These are phyloP conservation scores for Trachelus stipa DNA, from an alignment of 2,888 invertebrate species.

Conservation along the genomic window DNA sequence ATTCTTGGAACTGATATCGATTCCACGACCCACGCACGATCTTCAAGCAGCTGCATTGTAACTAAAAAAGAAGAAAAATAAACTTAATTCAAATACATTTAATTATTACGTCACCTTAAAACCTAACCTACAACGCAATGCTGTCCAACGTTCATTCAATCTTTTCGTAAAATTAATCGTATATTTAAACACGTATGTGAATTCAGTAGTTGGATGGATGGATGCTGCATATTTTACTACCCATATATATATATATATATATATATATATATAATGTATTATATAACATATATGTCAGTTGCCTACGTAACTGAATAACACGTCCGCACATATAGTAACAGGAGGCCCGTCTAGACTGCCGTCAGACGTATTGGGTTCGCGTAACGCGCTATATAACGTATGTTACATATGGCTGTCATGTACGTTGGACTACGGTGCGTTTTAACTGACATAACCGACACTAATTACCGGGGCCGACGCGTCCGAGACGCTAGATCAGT, in stretches of 20 bases:
- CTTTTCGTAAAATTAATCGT: neutral
- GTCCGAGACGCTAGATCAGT: conserved; percentile 7
- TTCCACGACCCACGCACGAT: neutral
- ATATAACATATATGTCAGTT: neutral
- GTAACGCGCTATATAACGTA: conserved; percentile 52
- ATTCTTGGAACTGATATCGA: neutral
- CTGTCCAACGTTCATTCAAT: neutral
- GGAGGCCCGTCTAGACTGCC: conserved; percentile 59
- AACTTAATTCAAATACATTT: neutral
- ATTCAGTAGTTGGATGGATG: neutral
- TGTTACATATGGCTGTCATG: conserved; percentile 38
- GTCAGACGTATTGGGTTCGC: conserved; percentile 63
- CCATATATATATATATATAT: too few relatives aligned
- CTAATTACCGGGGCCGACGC: conserved; percentile 43
- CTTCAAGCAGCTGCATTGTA: neutral
- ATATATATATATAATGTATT: neutral
- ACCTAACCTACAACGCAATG: neutral
- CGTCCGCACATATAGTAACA: conserved; percentile 30
- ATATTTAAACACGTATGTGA: neutral
- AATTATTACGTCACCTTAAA: neutral
- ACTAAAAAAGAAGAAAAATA: neutral
- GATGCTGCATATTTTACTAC: neutral
- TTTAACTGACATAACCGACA: conserved; percentile 49
- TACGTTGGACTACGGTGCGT: conserved; percentile 29
- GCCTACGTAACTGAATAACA: conserved; percentile 12